Base-by-base conservation (phyloP, 2,797 vertebrate species). In the Oryzias dopingdopingensis region DNA sequence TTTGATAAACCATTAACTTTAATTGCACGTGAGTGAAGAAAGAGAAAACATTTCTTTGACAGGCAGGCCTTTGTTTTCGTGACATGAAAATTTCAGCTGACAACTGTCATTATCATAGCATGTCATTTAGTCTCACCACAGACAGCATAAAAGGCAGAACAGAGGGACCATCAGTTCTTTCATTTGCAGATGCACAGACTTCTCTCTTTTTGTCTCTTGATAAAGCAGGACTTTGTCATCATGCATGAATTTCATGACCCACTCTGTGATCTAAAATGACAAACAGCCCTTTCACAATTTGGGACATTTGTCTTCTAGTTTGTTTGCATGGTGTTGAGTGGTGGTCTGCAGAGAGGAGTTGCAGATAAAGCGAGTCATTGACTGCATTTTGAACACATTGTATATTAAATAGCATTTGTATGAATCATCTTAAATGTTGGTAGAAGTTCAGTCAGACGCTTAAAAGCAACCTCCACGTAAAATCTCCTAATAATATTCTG, bases 71-170 rank as follows among this genome's bases (percentile, higher is more conserved):
- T 20, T 17, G 16, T 43, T 60, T 57, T 59, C 23, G 22, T 53
- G 49, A 56, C 48, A 8, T 53, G 66, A 42, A 52, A 42, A 37
- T 69, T 76, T 52, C n/a, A 50, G 51, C 55, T 65, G 71, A 82
- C 67, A 69, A 13, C 67, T 50, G 44, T 59, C 71, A 58, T 77
- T 46, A 61, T 66, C 6, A 12, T 32, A 72, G 49, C 65, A 4
- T 82, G 52, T 78, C 50, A 76, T 83, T 78, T 62, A 42, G 51
- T 58, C 40, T 1, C 69, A 54, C 66, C 66, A 42, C 65, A 65
- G 65, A 55, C 52, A 14, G 43, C 56, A 53, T 51, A 16, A 74
- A 69, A 59, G 59, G 29, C 29, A 67, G 37, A 49, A 50, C 40
- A 52, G 59, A 57, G 40, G 22, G n/a, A 26, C 7, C n/a, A 44